Conservation (phyloP, 2,113 vertebrate genomes). For the Ariopsis seemanni region DNA sequence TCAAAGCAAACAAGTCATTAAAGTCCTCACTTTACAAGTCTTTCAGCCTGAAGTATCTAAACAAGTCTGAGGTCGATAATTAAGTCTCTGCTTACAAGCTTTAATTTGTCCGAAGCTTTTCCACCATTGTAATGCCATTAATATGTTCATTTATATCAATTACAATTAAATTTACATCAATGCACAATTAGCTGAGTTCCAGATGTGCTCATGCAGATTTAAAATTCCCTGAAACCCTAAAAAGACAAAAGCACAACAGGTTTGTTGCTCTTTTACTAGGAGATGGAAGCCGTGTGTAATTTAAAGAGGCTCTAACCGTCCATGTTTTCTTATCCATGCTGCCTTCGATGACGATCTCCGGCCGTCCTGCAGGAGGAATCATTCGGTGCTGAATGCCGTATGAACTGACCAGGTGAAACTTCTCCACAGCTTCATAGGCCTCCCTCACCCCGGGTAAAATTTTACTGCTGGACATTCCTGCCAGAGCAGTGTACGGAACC, state of each 20-base stretch:
- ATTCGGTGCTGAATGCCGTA: constrained; percentile 82
- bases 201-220: neutral
- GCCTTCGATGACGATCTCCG: constrained; percentile 82
- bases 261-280: neutral
- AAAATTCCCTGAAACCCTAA: neutral
- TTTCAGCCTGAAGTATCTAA: neutral
- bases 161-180: too few species aligned
- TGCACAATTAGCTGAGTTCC: neutral
- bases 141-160: neutral
- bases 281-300: neutral
- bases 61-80: neutral
- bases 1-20: neutral
- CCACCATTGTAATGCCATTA: neutral
- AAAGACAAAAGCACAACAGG: neutral
- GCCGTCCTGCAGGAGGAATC: constrained; percentile 74
- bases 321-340: constrained; percentile 76
- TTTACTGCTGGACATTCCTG: constrained; percentile 64
- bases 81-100: neutral
- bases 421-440: constrained; percentile 67
- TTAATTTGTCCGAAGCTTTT: neutral
- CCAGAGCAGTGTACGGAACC: constrained; percentile 81
- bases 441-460: constrained; percentile 69
- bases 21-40: neutral
- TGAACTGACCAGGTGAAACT: constrained; percentile 74
- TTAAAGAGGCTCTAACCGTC: constrained; percentile 67